Evolutionary conservation across 2,797 vertebrate species (phyloP).

Genomic region (Galagoides demidoff): DNA sequence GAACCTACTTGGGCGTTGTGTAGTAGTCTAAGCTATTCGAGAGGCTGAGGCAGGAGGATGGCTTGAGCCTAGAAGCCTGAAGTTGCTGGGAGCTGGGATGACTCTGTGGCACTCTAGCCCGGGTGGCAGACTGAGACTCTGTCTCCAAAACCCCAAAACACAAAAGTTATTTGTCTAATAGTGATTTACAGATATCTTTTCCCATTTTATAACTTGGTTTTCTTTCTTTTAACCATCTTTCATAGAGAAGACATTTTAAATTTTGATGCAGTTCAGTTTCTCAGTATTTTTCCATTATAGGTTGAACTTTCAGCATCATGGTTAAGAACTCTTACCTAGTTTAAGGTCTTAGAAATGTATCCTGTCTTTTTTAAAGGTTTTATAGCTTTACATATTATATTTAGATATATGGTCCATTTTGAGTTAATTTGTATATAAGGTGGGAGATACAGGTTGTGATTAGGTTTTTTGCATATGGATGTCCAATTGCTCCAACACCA

Average conservation of each 20-base stretch:
- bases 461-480: background rate
- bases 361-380: background rate
- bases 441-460: background rate
- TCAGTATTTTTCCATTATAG: background rate
- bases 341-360: background rate
- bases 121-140: no score
- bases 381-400: conserved; percentile 9
- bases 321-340: background rate
- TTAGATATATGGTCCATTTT: conserved; percentile 9
- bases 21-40: no score
- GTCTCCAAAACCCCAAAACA: no score
- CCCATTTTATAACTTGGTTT: background rate
- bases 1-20: no score
- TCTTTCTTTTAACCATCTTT: background rate
- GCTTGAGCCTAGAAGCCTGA: no score
- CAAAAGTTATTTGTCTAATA: background rate
- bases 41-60: no score
- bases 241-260: background rate
- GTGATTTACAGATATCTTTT: background rate
- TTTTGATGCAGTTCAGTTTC: background rate
- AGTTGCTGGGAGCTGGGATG: no score
- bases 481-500: background rate
- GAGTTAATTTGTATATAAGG: background rate
- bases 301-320: background rate
- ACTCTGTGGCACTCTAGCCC: no score